Conservation (phyloP, 2,797 vertebrate genomes). For the Anableps anableps region DNA sequence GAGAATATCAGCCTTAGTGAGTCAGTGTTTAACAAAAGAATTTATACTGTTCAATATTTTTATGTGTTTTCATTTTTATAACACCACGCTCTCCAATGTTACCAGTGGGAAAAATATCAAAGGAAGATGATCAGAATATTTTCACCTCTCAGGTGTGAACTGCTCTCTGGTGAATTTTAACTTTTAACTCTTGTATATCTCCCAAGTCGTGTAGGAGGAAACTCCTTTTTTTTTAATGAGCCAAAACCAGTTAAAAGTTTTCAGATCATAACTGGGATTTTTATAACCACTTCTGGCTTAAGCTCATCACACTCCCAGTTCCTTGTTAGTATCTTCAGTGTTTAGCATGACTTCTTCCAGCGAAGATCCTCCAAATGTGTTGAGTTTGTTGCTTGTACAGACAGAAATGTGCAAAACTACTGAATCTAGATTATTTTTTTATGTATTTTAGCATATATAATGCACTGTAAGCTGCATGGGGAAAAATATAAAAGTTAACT, state of each 20-base stretch:
- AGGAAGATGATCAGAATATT: not conserved
- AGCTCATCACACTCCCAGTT: not conserved
- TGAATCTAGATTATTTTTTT: not conserved
- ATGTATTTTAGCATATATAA: too few relatives aligned
- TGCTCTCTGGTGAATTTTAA: constrained; percentile 2
- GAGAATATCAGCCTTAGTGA: not conserved
- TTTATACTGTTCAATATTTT: not conserved
- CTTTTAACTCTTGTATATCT: not conserved
- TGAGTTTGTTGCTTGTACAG: not conserved
- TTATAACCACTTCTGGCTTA: not conserved
- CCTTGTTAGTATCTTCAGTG: not conserved
- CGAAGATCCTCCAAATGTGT: not conserved
- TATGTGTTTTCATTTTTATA: not conserved
- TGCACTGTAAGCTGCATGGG: not conserved
- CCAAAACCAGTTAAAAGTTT: not conserved
- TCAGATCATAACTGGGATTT: not conserved
- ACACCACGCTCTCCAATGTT: not conserved
- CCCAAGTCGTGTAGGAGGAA: not conserved
- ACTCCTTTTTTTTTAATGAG: constrained; percentile 1
- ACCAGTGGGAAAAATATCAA: constrained; percentile 15
- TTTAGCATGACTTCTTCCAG: not conserved
- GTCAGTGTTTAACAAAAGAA: not conserved
- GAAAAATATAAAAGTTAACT: not conserved
- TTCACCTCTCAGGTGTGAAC: not conserved
- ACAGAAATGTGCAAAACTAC: not conserved